Base-by-base conservation (phyloP, 1,140 invertebrate genomes). In the Papilio dardanus region DNA sequence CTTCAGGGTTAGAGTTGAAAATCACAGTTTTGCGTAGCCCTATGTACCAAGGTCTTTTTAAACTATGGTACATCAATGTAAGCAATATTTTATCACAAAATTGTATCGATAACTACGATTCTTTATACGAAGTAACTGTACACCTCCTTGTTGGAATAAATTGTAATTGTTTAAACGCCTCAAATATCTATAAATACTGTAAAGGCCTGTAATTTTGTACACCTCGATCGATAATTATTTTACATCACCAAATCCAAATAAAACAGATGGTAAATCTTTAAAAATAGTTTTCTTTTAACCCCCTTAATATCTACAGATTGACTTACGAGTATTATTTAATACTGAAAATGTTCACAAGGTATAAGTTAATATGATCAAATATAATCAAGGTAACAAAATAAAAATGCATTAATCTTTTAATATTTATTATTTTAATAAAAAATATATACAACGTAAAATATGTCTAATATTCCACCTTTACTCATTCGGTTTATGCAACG, bases 151-250 rank as follows among this genome's bases (percentile, higher is more conserved):
- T 71, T 81, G 86, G 75, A 76, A 82, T 80, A 79, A 83, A 83
- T 76, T 85, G 75, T 88, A 85, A 83, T 77, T 83, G 85, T 82
- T 76, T 82, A 86, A 86, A 83, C 81, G 83, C 83, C 85, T 85
- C 86, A 87, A 88, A 86, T 85, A 88, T 75, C 78, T 80, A 82
- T 83, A 85, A 78, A 84, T 83, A 83, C 79, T 89, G 85, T 91
- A 92, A 91, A 89, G 83, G 86, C 89, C 86, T 91, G 89, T 91
- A 91, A 92, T 92, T 92, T 92, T 91, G 85, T 92, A 91, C 91
- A 91, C 87, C 79, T 86, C 85, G 85, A 89, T 86, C 86, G 81
- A 88, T 86, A 88, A 87, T 90, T 88, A 86, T 89, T 90, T 91
- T 90, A 87, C 84, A 89, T 89, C 89, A 92, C 88, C 88, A 90